Conservation (phyloP, 2,113 vertebrate genomes). For the Psittacara wagleri region DNA sequence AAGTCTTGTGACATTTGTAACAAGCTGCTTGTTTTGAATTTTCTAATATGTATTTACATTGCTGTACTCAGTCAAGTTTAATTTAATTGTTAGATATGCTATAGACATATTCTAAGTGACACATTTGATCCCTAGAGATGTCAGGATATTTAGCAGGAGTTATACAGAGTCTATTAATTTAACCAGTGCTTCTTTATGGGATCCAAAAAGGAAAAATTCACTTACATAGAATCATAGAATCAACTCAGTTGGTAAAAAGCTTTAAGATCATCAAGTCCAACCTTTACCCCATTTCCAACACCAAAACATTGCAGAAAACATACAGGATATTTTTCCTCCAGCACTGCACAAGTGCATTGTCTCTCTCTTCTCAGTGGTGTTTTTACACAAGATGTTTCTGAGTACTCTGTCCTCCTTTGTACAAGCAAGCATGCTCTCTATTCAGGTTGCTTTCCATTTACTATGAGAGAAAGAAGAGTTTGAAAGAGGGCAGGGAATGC, state of each 20-base stretch:
- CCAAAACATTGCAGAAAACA: neutral
- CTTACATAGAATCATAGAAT: neutral
- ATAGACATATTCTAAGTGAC: neutral
- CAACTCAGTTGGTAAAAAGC: neutral
- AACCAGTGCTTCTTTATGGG: neutral
- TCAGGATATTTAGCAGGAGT: neutral
- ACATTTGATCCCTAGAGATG: neutral
- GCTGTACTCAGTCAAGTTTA: neutral
- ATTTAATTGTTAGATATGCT: neutral
- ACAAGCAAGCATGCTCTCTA: neutral
- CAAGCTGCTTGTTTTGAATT: neutral
- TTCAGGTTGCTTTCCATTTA: neutral
- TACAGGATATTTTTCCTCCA: neutral
- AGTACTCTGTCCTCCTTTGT: neutral
- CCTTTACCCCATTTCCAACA: neutral
- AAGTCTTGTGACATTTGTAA: neutral
- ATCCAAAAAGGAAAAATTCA: neutral
- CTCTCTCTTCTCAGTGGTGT: neutral
- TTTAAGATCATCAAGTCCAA: neutral
- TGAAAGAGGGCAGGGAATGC: neutral
- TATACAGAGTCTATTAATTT: neutral
- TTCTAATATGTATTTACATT: neutral
- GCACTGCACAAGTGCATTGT: neutral
- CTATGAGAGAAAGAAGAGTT: neutral
- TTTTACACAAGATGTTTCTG: neutral